Evolutionary conservation across 2,888 invertebrate species (phyloP).

Genomic region (Drosophila mercatorum): DNA sequence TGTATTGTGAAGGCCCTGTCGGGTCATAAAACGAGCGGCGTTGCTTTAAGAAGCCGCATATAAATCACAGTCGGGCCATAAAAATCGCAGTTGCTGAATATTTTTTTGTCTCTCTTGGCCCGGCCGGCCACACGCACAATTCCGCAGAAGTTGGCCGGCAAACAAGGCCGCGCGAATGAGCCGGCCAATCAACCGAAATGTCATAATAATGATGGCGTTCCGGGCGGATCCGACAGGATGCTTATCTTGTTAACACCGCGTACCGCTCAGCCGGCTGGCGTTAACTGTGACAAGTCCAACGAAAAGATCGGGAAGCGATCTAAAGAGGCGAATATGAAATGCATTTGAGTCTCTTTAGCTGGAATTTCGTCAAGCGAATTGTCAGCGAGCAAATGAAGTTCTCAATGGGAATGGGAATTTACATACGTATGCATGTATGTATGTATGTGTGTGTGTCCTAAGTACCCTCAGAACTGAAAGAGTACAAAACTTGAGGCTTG

Average conservation of each 20-base stretch:
- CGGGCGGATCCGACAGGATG: constrained; percentile 57
- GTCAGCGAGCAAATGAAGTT: background rate
- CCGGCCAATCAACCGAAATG: constrained; percentile 76
- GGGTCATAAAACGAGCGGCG: constrained; percentile 66
- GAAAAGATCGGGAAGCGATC: constrained; percentile 22
- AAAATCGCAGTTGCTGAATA: constrained; percentile 65
- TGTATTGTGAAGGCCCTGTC: constrained; percentile 32
- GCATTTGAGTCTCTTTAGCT: constrained; percentile 40
- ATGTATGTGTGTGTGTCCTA: background rate
- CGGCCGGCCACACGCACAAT: constrained; percentile 77
- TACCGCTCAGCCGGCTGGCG: constrained; percentile 30
- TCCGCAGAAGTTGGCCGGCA: constrained; percentile 60
- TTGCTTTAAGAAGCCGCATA: constrained; percentile 54
- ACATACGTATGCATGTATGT: background rate
- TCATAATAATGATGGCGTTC: constrained; percentile 82
- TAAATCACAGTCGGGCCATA: constrained; percentile 70
- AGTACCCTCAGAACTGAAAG: background rate
- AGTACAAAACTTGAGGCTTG: constrained; percentile 7
- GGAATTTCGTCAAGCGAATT: constrained; percentile 34
- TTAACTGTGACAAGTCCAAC: constrained; percentile 22
- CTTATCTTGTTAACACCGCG: constrained; percentile 73
- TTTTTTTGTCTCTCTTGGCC: constrained; percentile 22
- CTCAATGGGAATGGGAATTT: background rate
- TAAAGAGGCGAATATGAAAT: constrained; percentile 66
- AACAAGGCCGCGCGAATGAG: constrained; percentile 54